Conservation (phyloP, 2,888 invertebrate species). For the Mesorhabditis belari region DNA sequence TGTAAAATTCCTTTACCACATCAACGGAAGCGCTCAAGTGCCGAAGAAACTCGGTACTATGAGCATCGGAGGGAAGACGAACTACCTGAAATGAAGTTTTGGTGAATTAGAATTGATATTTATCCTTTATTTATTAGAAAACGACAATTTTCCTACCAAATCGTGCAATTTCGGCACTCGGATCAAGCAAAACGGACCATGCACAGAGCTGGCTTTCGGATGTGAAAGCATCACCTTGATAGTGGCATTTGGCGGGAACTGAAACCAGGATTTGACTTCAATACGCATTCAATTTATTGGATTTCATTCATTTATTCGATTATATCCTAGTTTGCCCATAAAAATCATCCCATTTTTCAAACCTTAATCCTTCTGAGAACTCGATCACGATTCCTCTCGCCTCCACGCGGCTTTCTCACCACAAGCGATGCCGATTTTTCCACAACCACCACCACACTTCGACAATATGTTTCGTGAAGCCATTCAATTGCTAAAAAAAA, state of each 20-base stretch:
- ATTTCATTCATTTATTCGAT: no score
- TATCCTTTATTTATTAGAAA: neutral
- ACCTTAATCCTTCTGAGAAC: conserved; percentile 69
- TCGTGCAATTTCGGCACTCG: conserved; percentile 83
- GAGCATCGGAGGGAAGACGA: conserved; percentile 67
- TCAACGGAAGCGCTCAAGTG: conserved; percentile 8
- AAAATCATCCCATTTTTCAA: no score
- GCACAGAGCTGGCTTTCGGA: conserved; percentile 56
- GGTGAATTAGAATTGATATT: neutral
- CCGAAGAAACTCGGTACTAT: conserved; percentile 14
- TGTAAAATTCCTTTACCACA: conserved; percentile 4
- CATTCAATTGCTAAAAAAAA: conserved; percentile 47
- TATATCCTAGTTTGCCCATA: no score
- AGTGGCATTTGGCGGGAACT: conserved; percentile 7
- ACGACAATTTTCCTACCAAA: conserved; percentile 60
- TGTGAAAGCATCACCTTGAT: conserved; percentile 59
- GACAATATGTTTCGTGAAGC: conserved; percentile 44
- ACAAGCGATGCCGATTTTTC: conserved; percentile 14
- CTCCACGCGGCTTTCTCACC: conserved; percentile 64
- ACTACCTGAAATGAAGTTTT: conserved; percentile 60
- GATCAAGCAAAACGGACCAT: conserved; percentile 68
- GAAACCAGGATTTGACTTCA: neutral
- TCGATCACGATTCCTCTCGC: conserved; percentile 54
- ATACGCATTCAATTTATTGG: neutral
- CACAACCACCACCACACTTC: conserved; percentile 25